phyloP scores from a whole-genome alignment of 2,113 vertebrate genomes.

The Embiotoca jacksoni region DNA sequence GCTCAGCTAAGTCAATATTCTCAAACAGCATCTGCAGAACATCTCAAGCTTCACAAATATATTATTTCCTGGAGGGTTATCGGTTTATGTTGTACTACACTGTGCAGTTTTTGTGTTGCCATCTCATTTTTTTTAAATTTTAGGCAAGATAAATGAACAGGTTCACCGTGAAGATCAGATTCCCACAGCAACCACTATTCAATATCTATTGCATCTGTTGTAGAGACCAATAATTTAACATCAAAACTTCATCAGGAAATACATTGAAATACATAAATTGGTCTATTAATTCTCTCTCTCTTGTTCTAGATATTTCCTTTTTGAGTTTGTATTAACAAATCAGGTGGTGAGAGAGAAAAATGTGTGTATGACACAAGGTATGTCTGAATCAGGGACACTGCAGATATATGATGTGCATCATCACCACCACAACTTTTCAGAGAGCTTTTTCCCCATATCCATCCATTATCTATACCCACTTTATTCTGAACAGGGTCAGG shows the following conservation, averaged over 20 bases:
- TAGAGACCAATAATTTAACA: neutral
- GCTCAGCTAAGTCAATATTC: neutral
- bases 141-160: neutral
- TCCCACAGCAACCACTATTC: neutral
- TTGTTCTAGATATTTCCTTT: too few species aligned
- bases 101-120: neutral
- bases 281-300: too few species aligned
- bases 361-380: too few species aligned
- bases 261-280: neutral
- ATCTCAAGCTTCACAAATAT: neutral
- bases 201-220: too few species aligned
- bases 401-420: too few species aligned
- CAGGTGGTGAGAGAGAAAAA: too few species aligned
- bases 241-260: neutral
- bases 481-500: neutral
- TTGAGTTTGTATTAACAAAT: too few species aligned
- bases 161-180: neutral
- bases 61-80: neutral
- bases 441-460: too few species aligned
- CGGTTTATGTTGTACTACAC: neutral
- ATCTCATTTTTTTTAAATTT: neutral
- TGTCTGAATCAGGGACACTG: too few species aligned
- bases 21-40: neutral
- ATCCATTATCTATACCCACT: neutral
- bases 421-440: too few species aligned